Evolutionary conservation across 2,888 invertebrate genomes (phyloP), one percentile per base, ranked within the genome.

Genomic region (Portevinia maculata): DNA sequence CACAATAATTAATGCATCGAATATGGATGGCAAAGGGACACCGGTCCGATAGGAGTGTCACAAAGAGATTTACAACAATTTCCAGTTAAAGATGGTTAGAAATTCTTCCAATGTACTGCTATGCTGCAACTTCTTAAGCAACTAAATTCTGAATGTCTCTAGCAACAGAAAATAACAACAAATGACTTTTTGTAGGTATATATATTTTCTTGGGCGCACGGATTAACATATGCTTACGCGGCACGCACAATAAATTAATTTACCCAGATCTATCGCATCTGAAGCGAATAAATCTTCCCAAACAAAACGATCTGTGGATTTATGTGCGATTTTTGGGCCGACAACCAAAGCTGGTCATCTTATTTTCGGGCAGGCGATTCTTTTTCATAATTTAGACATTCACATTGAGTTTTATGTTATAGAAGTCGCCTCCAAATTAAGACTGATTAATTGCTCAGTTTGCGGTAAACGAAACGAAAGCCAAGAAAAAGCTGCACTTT

Each of bases 221-320:
- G 67, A 79, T 79, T 79, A 69, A 64, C 79, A 79, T 79, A 74
- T 79, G 79, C 74, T 67, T 79, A 62, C 48, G 74, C 30, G 55
- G 60, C 79, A 79, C 67, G 62, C 74, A 81, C 81, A 81, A 76
- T 81, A 76, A 81, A 81, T 81, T 81, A 75, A 76, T 81, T 71
- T 76, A 28, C 17, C 8, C 21, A 44, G 64, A 64, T 64, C 64
- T 60, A 76, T 81, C 81, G 81, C 81, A 81, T 81, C 75, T 71
- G 81, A 81, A 76, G 75, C 75, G 81, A 64, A 75, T 81, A 81
- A 81, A 81, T 81, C 81, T 81, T 60, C 70, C 48, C 59, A 75
- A 55, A 75, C 70, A 81, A 81, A 81, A 81, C 81, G 81, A 76
- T 81, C 70, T 17, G 19, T 13, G 70, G 70, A 76, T 60, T 71